phyloP scores from a whole-genome alignment of 37 sponge, comb jelly and placozoan genomes.

The Spongilla lacustris region DNA sequence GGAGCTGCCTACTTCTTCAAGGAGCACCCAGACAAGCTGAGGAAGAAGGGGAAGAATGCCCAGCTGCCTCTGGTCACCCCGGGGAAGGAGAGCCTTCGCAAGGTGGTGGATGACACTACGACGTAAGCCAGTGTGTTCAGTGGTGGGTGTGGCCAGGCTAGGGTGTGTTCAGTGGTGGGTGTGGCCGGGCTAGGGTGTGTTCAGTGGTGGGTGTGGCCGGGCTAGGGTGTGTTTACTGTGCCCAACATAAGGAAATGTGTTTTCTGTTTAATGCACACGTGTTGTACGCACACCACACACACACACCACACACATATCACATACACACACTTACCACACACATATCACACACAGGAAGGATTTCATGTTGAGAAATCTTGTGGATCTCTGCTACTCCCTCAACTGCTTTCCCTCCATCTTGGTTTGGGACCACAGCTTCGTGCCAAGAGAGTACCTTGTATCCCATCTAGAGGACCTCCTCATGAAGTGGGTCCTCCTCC shows the following conservation, averaged over 20 bases:
- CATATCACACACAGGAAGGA: constrained; percentile 44
- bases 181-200: no score
- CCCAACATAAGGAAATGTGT: no score
- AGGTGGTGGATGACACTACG: constrained; percentile 52
- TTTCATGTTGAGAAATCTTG: constrained; percentile 48
- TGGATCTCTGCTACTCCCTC: constrained; percentile 75
- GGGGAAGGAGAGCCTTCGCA: constrained; percentile 76
- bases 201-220: no score
- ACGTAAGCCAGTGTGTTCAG: constrained; percentile 22
- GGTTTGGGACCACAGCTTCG: constrained; percentile 94
- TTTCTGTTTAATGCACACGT: neutral
- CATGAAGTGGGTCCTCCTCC: constrained; percentile 59
- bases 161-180: neutral
- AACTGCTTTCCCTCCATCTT: constrained; percentile 79
- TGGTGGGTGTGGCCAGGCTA: no score
- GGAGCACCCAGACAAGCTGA: constrained; percentile 47
- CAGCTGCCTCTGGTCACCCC: constrained; percentile 43
- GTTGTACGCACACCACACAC: neutral
- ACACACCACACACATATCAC: neutral
- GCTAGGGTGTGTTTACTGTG: neutral
- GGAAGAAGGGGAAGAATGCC: constrained; percentile 40
- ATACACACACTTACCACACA: no score
- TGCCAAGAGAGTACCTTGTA: constrained; percentile 88
- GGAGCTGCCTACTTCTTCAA: constrained; percentile 39
- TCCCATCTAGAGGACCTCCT: constrained; percentile 87